These are phyloP conservation scores for Amphipoea oculea DNA, from an alignment of 2,888 invertebrate genomes.

Conservation along the genomic window DNA sequence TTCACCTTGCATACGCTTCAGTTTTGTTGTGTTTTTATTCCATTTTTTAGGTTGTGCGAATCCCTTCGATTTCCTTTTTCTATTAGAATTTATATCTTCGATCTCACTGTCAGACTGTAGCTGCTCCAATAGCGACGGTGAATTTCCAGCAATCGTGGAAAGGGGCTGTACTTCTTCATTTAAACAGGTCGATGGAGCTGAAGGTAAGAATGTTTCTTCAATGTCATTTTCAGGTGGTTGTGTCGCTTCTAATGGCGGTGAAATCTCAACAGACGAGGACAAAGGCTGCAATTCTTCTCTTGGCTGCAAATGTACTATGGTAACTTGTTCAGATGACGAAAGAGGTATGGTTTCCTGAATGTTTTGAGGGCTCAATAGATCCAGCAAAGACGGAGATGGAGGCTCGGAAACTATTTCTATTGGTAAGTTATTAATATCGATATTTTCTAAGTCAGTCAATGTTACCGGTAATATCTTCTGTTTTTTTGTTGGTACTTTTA, in stretches of 20 bases:
- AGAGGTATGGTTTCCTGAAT: constrained; percentile 10
- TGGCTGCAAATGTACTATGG: constrained; percentile 3
- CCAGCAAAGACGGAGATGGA: constrained; percentile 30
- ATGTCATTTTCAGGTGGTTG: constrained; percentile 30
- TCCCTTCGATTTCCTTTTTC: no score
- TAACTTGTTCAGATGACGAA: constrained; percentile 6
- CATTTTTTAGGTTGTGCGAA: no score
- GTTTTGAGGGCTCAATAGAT: constrained; percentile 4
- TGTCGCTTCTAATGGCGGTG: constrained; percentile 33
- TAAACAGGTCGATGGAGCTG: background rate
- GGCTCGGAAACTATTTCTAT: constrained; percentile 34
- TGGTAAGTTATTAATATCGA: constrained; percentile 34
- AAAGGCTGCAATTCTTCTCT: constrained; percentile 6
- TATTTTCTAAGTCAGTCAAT: constrained; percentile 4
- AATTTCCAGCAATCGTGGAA: no score
- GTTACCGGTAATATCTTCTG: constrained; percentile 16
- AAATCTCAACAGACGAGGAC: constrained; percentile 18
- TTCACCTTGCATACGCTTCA: no score
- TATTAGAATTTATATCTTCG: no score
- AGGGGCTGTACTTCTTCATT: no score
- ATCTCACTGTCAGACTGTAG: no score
- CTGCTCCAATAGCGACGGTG: no score
- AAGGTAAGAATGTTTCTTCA: constrained; percentile 24
- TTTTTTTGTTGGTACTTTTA: background rate
- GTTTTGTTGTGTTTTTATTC: no score